A percentile compares a stretch with the other conserved stretches of the same genome.
Conservation (phyloP, 2,888 invertebrate genomes). For the Ornithoptera priamus region DNA sequence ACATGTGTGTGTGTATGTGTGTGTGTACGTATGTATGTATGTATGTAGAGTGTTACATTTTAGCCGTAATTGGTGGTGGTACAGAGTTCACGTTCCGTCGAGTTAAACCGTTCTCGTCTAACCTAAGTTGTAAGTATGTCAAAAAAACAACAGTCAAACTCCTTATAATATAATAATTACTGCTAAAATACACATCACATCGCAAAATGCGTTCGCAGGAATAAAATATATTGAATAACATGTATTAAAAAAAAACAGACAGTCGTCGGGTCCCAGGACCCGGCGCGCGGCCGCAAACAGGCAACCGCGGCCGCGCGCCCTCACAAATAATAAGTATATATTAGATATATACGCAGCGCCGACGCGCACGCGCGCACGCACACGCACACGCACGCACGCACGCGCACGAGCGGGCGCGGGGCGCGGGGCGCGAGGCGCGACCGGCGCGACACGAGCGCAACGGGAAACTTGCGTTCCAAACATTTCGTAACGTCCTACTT, state of each 20-base stretch:
- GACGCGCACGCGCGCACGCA: too few relatives aligned
- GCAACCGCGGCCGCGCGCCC: slow-evolving; percentile 75
- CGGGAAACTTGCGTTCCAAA: slow-evolving; percentile 79
- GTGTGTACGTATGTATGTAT: too few relatives aligned
- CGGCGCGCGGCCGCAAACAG: slow-evolving; percentile 74
- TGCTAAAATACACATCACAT: slow-evolving; percentile 83
- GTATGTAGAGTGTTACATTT: slow-evolving; percentile 55
- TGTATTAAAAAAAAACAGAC: slow-evolving; percentile 80
- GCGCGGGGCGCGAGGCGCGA: slow-evolving; percentile 41
- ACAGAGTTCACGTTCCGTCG: slow-evolving; percentile 62
- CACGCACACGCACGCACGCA: too few relatives aligned
- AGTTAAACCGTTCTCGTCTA: slow-evolving; percentile 69
- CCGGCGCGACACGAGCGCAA: slow-evolving; percentile 78
- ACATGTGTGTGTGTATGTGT: slow-evolving; percentile 41
- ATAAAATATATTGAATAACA: slow-evolving; percentile 88
- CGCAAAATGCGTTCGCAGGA: slow-evolving; percentile 90
- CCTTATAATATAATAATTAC: slow-evolving; percentile 81
- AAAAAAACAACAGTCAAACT: slow-evolving; percentile 80
- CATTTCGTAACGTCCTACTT: slow-evolving; percentile 81
- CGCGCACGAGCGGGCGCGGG: too few relatives aligned
- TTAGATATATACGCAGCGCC: slow-evolving; percentile 64
- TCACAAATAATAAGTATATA: slow-evolving; percentile 64
- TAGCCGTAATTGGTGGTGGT: slow-evolving; percentile 72
- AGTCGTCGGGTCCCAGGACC: slow-evolving; percentile 64
- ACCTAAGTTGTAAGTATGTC: slow-evolving; percentile 79